Percentiles rank a stretch among this genome's conserved stretches.
Evolutionary conservation across 2,797 vertebrate species (phyloP).

Genomic region (Lates japonicus): DNA sequence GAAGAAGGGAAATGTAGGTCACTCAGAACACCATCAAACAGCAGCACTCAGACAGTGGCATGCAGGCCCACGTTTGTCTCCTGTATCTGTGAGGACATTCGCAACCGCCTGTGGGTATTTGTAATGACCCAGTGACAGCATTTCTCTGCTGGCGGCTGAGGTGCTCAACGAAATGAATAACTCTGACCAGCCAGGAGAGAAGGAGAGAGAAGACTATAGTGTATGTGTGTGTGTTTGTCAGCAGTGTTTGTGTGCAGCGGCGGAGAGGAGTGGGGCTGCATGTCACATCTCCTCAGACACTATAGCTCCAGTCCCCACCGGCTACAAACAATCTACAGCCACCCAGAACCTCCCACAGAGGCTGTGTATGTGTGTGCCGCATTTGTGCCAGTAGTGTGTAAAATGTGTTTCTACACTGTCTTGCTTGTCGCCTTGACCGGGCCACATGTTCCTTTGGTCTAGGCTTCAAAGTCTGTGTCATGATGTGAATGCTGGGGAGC

Average conservation of each 20-base stretch:
- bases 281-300: constrained; percentile 73
- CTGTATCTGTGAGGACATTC: constrained; percentile 71
- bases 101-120: constrained; percentile 73
- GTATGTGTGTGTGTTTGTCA: constrained; percentile 37
- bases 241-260: constrained; percentile 57
- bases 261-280: constrained; percentile 53
- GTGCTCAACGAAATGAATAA: constrained; percentile 78
- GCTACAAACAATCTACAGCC: constrained; percentile 75
- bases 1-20: constrained; percentile 73
- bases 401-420: constrained; percentile 55
- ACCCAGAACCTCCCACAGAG: constrained; percentile 61
- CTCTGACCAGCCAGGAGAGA: constrained; percentile 64
- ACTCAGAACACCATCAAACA: constrained; percentile 64
- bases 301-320: constrained; percentile 61
- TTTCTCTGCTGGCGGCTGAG: constrained; percentile 71
- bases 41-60: constrained; percentile 51
- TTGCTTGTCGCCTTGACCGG: constrained; percentile 52
- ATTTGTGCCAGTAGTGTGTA: constrained; percentile 55
- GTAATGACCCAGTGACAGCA: constrained; percentile 76
- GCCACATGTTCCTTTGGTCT: constrained; percentile 58
- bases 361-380: constrained; percentile 42
- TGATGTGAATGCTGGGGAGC: constrained; percentile 58
- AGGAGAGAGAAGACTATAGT: constrained; percentile 12
- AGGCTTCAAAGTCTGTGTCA: constrained; percentile 50
- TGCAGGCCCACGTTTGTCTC: constrained; percentile 56